Evolutionary conservation across 2,888 invertebrate genomes (phyloP).

Genomic region (Harpagoxenus sublaevis): DNA sequence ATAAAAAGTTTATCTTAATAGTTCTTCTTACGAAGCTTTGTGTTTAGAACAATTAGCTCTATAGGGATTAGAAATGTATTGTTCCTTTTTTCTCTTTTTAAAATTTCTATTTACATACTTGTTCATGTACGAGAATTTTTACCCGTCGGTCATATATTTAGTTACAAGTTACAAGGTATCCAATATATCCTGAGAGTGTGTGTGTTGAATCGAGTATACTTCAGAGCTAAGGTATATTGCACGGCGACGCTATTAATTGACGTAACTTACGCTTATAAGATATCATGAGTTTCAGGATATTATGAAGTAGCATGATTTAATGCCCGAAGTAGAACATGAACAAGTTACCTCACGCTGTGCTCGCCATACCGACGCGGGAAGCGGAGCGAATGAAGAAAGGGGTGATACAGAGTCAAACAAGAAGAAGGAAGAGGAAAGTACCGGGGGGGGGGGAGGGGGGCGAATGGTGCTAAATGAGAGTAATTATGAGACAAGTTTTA

Average conservation of each 20-base stretch:
- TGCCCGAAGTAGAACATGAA: slow-evolving; percentile 39
- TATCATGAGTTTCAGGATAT: slow-evolving; percentile 52
- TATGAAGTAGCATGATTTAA: slow-evolving; percentile 52
- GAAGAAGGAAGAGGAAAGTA: slow-evolving; percentile 60
- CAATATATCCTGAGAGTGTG: background rate
- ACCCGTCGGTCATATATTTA: background rate
- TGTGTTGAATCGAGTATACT: slow-evolving; percentile 20
- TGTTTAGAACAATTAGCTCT: background rate
- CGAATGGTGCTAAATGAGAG: slow-evolving; percentile 83
- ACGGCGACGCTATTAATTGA: slow-evolving; percentile 48
- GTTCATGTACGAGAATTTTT: background rate
- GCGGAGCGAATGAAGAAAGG: slow-evolving; percentile 57
- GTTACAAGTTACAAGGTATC: background rate
- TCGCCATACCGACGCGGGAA: slow-evolving; percentile 23
- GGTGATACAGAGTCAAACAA: slow-evolving; percentile 17
- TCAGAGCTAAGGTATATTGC: slow-evolving; percentile 18
- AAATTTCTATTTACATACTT: background rate
- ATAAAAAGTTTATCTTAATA: background rate
- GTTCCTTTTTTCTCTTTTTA: background rate
- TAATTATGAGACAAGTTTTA: slow-evolving; percentile 86
- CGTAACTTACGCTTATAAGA: slow-evolving; percentile 50
- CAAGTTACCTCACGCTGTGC: slow-evolving; percentile 43
- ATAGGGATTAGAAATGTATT: background rate
- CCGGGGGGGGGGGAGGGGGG: slow-evolving; percentile 48
- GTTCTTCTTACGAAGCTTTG: background rate